Base-by-base conservation (phyloP, 2,797 vertebrate genomes). In the Hipposideros larvatus region DNA sequence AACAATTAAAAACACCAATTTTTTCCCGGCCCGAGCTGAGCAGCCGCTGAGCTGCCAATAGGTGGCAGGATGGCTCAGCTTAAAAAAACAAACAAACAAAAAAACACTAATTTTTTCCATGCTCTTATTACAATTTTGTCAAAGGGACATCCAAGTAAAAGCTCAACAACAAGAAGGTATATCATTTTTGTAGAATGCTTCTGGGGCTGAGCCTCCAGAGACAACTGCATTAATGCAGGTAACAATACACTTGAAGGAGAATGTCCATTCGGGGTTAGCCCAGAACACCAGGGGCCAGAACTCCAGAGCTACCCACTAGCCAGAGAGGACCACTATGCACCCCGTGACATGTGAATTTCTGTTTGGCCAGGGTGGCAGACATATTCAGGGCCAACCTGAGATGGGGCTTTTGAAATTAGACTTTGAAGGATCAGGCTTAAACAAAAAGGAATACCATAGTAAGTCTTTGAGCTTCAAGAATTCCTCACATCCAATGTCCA, bases 101-200 rank as follows among this genome's bases (percentile, higher is more conserved):
- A 46, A 46, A 46, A 46, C 43, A 48, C 11, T 13, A 55, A 43
- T 37, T 73, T 77, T 82, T 84, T 74, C 63, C 48, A 82, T 11
- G 15, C 31, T 92, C 48, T 53, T 95, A 43, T 43, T 43, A 43
- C 9, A 48, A 92, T 86, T 94, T 94, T 93, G 78, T 65, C 48
- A 87, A 94, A 94, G 41, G 63, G n/a, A n/a, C 16, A 90, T 43
- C n/a, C 84, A 83, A 68, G 51, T 53, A 94, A 92, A 85, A 95
- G 43, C 15, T 96, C 70, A 90, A 31, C 57, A 77, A 92, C 10
- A 93, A 79, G 61, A 74, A 73, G 73, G 22, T 21, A 22, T 80
- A 86, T 46, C 86, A 80, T 70, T 96, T 85, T 75, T 94, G 55
- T 63, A 70, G 71, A 73, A 91, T 68, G 37, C 28, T 90, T 92